A percentile compares a stretch with the other conserved stretches of the same genome.
Conservation (phyloP, 2,113 vertebrate species). For the Syngnathus typhle region DNA sequence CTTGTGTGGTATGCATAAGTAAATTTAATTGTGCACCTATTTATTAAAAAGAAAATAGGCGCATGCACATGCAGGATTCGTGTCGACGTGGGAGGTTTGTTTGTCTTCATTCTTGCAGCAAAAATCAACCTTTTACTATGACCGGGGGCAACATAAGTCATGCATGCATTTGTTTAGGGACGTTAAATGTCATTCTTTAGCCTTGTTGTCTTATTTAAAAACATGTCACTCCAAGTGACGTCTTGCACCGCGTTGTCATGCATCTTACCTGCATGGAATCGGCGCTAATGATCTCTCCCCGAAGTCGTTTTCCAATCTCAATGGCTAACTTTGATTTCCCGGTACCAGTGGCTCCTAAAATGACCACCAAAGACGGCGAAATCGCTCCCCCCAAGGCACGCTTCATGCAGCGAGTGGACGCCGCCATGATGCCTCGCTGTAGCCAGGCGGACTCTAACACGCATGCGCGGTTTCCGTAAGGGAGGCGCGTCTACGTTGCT, state of each 20-base stretch:
- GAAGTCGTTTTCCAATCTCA: slow-evolving; percentile 78
- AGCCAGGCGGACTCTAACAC: not conserved
- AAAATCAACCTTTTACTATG: not conserved
- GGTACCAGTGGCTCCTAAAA: slow-evolving; percentile 88
- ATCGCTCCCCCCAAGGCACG: slow-evolving; percentile 38
- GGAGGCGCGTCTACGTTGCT: slow-evolving; percentile 44
- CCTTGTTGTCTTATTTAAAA: not conserved
- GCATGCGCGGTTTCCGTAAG: slow-evolving; percentile 46
- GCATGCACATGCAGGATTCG: not conserved
- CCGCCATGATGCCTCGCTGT: slow-evolving; percentile 64
- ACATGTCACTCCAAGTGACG: slow-evolving; percentile 18
- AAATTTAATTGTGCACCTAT: not conserved
- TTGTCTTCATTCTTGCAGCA: not conserved
- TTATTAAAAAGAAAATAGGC: not conserved
- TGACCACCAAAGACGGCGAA: slow-evolving; percentile 76
- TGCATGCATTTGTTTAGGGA: no score
- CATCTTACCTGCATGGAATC: slow-evolving; percentile 91
- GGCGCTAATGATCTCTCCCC: slow-evolving; percentile 87
- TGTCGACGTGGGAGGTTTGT: not conserved
- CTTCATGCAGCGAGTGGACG: slow-evolving; percentile 56
- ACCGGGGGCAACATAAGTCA: not conserved
- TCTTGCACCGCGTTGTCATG: not conserved
- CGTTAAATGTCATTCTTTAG: not conserved
- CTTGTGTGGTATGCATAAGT: not conserved
- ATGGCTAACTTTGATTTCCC: slow-evolving; percentile 88